Conservation (phyloP, 2,113 vertebrate genomes). For the Thymallus thymallus region DNA sequence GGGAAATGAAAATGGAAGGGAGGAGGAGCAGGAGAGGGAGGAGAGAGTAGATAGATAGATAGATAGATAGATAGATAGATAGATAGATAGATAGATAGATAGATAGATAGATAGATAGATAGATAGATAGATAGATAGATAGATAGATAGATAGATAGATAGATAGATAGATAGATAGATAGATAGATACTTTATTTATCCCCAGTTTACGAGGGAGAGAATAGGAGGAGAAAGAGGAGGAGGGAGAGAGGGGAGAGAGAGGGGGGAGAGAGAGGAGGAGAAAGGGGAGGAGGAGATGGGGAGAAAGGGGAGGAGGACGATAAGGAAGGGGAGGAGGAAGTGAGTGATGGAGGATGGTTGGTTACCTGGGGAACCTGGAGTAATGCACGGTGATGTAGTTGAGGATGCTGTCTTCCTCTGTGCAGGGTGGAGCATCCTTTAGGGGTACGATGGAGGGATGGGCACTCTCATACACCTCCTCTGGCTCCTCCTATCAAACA, state of each 20-base stretch:
- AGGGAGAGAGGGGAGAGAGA: background rate
- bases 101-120: too few relatives aligned
- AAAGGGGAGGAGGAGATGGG: background rate
- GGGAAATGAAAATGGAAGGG: too few relatives aligned
- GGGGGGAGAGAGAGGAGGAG: too few relatives aligned
- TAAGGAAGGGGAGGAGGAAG: background rate
- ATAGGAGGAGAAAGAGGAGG: background rate
- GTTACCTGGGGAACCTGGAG: conserved; percentile 64
- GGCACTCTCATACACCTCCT: conserved; percentile 68
- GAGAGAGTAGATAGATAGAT: too few relatives aligned
- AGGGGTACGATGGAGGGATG: conserved; percentile 74
- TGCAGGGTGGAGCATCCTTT: conserved; percentile 61
- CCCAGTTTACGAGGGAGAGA: conserved; percentile 3
- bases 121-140: too few relatives aligned
- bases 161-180: too few relatives aligned
- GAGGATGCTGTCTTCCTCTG: conserved; percentile 44
- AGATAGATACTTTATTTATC: too few relatives aligned
- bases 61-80: too few relatives aligned
- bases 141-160: too few relatives aligned
- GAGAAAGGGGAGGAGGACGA: background rate
- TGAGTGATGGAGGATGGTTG: too few relatives aligned
- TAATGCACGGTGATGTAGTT: conserved; percentile 71
- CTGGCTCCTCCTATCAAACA: conserved; percentile 69
- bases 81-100: too few relatives aligned
- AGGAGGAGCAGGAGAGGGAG: too few relatives aligned